phyloP scores from a whole-genome alignment of 2,113 vertebrate genomes.

The Carlito syrichta region DNA sequence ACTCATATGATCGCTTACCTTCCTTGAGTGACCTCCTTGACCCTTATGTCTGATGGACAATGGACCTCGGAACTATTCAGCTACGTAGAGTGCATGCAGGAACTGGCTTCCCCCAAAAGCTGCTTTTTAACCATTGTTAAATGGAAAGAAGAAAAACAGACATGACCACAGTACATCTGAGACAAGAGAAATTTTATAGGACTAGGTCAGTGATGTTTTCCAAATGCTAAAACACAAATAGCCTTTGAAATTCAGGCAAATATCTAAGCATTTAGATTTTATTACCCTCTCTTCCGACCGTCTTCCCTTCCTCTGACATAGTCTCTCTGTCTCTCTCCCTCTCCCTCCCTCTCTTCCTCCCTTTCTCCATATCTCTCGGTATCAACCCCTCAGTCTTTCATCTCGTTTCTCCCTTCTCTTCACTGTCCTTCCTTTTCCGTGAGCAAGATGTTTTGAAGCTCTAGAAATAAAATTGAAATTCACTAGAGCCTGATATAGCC shows the following conservation, averaged over 20 bases:
- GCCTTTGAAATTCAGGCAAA: constrained; percentile 54
- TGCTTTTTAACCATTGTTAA: neutral
- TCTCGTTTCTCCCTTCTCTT: neutral
- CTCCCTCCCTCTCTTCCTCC: neutral
- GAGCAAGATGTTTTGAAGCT: neutral
- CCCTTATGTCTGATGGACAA: no score
- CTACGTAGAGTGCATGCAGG: neutral
- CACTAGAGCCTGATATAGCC: neutral
- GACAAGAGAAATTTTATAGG: constrained; percentile 42
- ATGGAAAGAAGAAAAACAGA: constrained; percentile 35
- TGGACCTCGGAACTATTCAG: neutral
- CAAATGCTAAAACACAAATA: constrained; percentile 49
- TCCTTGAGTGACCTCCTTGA: no score
- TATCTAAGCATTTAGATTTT: constrained; percentile 51
- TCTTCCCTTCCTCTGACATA: neutral
- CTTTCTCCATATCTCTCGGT: neutral
- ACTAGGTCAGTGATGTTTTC: neutral
- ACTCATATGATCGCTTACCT: no score
- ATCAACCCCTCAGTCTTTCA: neutral
- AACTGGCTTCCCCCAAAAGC: neutral
- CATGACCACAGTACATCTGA: neutral
- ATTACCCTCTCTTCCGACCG: neutral
- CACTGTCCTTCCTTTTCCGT: neutral
- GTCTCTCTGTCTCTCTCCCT: neutral
- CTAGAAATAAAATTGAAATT: constrained; percentile 24